Evolutionary conservation across 2,888 invertebrate genomes (phyloP), one percentile per base, ranked within the genome.

Genomic region (Geotrupes spiniger): DNA sequence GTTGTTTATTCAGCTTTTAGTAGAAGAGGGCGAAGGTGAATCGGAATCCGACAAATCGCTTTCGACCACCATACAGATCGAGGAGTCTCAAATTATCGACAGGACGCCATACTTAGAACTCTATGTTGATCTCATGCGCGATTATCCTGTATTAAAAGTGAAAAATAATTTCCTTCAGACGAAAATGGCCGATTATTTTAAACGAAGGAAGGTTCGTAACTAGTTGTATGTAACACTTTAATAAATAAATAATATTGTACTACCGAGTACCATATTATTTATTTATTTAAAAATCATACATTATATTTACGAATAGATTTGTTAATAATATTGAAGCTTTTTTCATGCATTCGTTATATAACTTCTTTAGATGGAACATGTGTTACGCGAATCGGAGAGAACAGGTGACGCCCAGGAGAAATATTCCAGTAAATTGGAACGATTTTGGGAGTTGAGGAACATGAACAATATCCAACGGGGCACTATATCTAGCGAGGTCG

Each of bases 151-250:
- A 12, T 10, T 46, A 29, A 49, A 47, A 53, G 53, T 63, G 12
- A 62, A 58, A 51, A 71, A 69, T 53, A 62, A 57, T 38, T 60
- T 65, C 45, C 56, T 71, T 2, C 70, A 71, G 38, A 65, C 63
- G 42, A 69, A 68, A 53, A 61, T 71, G 55, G 61, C 62, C 1
- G 67, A 67, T 31, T 65, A 66, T 49, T 71, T 65, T 48, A 69
- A 63, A 48, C 65, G 63, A 38, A 59, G 65, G 39, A 70, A 68
- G 52, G 63, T 64, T 46, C 11, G 12, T 25, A 21, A 21, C 21
- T 3, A 21, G 21, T 3, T 21, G 21, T 4, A 21, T 6, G 21
- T 21, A 21, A 21, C 21, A 6, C 6, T 21, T 3, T 4, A 21
- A 21, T 4, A n/a, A n/a, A n/a, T n/a, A n/a, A n/a, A n/a, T n/a